Percentiles rank a stretch among this genome's conserved stretches.
Conservation (phyloP, 1,140 invertebrate genomes). For the Bombus affinis region DNA sequence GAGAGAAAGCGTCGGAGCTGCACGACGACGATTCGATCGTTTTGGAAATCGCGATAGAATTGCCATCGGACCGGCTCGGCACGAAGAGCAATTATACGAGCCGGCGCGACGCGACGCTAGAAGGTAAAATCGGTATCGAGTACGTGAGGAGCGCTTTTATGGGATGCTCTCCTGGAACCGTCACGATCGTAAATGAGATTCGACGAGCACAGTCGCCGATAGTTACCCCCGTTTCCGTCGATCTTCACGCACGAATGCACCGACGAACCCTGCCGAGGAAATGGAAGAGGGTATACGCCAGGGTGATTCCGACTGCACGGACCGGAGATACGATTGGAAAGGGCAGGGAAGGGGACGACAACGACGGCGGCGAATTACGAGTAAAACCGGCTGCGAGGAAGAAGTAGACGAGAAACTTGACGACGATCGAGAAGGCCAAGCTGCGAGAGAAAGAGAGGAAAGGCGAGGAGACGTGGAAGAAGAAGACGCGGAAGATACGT, state of each 20-base stretch:
- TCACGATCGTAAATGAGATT: constrained; percentile 39
- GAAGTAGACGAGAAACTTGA: not conserved
- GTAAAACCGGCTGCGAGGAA: constrained; percentile 41
- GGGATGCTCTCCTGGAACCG: not conserved
- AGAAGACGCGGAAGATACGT: not conserved
- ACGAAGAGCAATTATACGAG: not conserved
- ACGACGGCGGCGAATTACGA: constrained; percentile 19
- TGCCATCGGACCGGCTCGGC: constrained; percentile 12
- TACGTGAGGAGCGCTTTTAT: constrained; percentile 11
- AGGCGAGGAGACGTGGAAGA: not conserved
- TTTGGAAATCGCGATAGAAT: constrained; percentile 19
- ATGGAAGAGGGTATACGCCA: constrained; percentile 15
- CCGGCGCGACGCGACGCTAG: not conserved
- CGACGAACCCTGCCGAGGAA: not conserved
- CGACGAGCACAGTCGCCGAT: constrained; percentile 25
- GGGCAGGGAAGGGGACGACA: not conserved
- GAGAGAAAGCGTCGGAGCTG: constrained; percentile 27
- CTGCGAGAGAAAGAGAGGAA: not conserved
- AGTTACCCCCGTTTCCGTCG: constrained; percentile 8
- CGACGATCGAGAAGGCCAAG: not conserved
- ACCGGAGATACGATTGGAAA: constrained; percentile 34
- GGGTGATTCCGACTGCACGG: constrained; percentile 24
- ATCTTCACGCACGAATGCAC: constrained; percentile 12
- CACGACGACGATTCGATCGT: not conserved
- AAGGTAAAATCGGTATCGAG: not conserved